Evolutionary conservation across 2,797 vertebrate species (phyloP), one percentile per base, ranked within the genome.

Genomic region (Leontocebus nigricollis): DNA sequence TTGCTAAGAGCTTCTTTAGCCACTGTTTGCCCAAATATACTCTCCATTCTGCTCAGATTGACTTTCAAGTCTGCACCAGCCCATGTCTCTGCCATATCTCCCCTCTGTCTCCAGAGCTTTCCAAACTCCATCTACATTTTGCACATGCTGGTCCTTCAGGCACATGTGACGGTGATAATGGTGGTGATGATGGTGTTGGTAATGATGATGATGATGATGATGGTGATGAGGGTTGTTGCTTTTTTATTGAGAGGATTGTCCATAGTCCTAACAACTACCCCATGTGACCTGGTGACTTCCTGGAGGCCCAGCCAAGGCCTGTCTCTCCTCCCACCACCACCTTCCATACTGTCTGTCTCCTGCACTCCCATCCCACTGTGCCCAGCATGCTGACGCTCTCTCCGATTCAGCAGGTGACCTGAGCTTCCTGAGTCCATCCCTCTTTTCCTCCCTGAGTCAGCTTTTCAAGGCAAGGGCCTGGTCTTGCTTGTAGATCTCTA

Each of bases 361-460:
- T 1, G 17, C 24, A 11, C 61, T 26, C 27, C 57, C 10, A 0
- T 3, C 14, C 8, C 7, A 9, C 11, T 17, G 11, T 22, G 4
- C 67, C 20, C 2, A 1, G 27, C 39, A 7, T 11, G 4, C 24
- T 24, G 50, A 1, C 6, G 4, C 67, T 12, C 33, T 27, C 33
- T 82, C 30, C 1, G 3, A 30, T 44, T n/a, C 44, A 67, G 44
- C 76, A 8, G 19, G 36, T 33, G n/a, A 48, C 12, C 30, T 2
- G 0, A n/a, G 5, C 36, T 41, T 3, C 8, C 0, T 4, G 24
- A 33, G 3, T 5, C 52, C 12, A 8, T 27, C 67, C 17, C 1
- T 79, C 61, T 80, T 14, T 36, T 52, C 19, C 3, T 83, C 33
- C 39, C 22, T 4, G 13, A 44, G 59, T 48, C 2, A 36, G 17